phyloP scores from a whole-genome alignment of 2,797 vertebrate genomes.

The Rhinatrema bivittatum region DNA sequence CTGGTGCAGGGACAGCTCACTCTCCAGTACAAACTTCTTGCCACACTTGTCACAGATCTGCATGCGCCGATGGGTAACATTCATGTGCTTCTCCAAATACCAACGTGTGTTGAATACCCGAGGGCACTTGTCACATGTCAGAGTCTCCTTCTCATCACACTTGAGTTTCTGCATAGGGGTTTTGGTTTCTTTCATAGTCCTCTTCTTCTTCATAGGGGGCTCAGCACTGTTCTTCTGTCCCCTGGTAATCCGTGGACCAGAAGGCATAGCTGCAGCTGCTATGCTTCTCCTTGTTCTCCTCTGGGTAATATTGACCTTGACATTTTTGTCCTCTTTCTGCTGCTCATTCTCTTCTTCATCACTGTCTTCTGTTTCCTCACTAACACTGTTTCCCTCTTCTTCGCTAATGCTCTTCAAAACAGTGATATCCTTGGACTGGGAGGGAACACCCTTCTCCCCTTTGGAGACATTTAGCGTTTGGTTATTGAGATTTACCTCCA shows the following conservation, averaged over 20 bases:
- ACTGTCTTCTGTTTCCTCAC: conserved; percentile 76
- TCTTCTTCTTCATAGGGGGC: conserved; percentile 72
- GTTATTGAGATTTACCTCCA: conserved; percentile 98
- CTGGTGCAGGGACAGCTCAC: conserved; percentile 96
- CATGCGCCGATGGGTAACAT: conserved; percentile 94
- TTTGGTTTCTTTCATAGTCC: conserved; percentile 60
- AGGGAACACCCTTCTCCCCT: conserved; percentile 81
- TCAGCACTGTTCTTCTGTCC: conserved; percentile 74
- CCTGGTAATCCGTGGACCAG: conserved; percentile 61
- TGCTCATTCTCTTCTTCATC: conserved; percentile 60
- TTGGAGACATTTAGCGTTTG: conserved; percentile 97
- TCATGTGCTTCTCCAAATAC: conserved; percentile 99
- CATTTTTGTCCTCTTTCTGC: conserved; percentile 73
- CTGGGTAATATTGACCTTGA: conserved; percentile 47
- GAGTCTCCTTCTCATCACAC: conserved; percentile 86
- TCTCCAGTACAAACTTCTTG: conserved; percentile 97
- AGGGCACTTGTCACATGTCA: conserved; percentile 95
- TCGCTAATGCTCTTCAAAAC: conserved; percentile 81
- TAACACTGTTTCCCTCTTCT: conserved; percentile 74
- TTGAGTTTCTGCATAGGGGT: conserved; percentile 64
- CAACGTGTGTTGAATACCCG: conserved; percentile 96
- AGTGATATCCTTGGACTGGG: conserved; percentile 67
- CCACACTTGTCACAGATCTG: conserved; percentile 98
- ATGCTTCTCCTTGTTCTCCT: conserved; percentile 66
- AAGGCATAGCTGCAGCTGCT: conserved; percentile 52